These are phyloP conservation scores for Hirudo medicinalis DNA, from an alignment of 1,140 invertebrate species.

Conservation along the genomic window DNA sequence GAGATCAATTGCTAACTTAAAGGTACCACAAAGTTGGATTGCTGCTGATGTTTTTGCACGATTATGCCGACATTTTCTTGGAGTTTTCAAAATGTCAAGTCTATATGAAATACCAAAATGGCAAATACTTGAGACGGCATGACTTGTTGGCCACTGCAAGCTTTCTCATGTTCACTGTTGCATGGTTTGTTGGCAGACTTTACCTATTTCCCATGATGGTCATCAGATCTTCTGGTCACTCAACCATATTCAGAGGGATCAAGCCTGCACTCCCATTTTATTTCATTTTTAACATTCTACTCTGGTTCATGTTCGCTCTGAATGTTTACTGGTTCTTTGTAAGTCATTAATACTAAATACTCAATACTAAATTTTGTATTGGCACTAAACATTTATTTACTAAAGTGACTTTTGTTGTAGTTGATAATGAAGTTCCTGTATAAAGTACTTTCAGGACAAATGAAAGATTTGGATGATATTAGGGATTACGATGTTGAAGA, in stretches of 20 bases:
- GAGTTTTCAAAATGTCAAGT: slow-evolving; percentile 42
- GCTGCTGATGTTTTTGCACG: slow-evolving; percentile 40
- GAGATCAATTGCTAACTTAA: slow-evolving; percentile 5
- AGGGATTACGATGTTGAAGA: slow-evolving; percentile 34
- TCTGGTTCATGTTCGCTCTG: slow-evolving; percentile 36
- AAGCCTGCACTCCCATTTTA: slow-evolving; percentile 31
- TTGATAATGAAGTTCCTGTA: slow-evolving; percentile 34
- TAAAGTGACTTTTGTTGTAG: slow-evolving; percentile 24
- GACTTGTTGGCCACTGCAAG: slow-evolving; percentile 35
- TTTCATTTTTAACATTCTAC: slow-evolving; percentile 34
- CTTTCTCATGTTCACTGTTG: slow-evolving; percentile 37
- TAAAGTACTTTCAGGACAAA: slow-evolving; percentile 35
- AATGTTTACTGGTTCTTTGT: slow-evolving; percentile 42
- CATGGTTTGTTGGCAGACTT: slow-evolving; percentile 35
- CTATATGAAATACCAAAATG: slow-evolving; percentile 38
- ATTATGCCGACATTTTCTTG: slow-evolving; percentile 39
- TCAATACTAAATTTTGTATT: slow-evolving; percentile 5
- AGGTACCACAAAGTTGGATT: slow-evolving; percentile 38
- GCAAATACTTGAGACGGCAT: slow-evolving; percentile 27
- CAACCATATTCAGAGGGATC: slow-evolving; percentile 22
- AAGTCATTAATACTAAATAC: slow-evolving; percentile 23
- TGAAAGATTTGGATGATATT: slow-evolving; percentile 36
- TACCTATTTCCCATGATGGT: slow-evolving; percentile 42
- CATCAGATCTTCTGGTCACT: slow-evolving; percentile 33
- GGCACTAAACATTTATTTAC: neutral